phyloP scores from a whole-genome alignment of 2,888 invertebrate genomes.

The Heteropelma amictum region DNA sequence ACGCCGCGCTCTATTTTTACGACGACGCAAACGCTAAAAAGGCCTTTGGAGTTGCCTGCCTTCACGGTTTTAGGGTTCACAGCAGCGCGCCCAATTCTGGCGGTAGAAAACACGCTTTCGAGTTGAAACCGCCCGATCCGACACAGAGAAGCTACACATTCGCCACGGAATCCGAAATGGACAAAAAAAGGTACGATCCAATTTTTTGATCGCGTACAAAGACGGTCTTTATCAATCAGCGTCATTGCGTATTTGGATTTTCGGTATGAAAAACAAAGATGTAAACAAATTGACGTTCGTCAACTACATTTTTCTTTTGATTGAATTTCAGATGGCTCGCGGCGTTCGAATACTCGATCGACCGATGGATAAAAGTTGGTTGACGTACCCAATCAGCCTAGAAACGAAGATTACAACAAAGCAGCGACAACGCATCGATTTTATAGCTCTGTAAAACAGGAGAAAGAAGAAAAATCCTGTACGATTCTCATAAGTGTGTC shows the following conservation, averaged over 20 bases:
- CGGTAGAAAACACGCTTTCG: conserved; percentile 95
- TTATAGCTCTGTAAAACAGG: conserved; percentile 52
- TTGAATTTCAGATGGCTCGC: conserved; percentile 91
- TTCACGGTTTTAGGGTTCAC: conserved; percentile 96
- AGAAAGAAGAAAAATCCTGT: conserved; percentile 18
- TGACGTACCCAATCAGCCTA: conserved; percentile 75
- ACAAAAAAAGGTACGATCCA: conserved; percentile 89
- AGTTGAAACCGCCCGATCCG: conserved; percentile 92
- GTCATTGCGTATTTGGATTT: no score
- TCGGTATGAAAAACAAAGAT: conserved; percentile 3
- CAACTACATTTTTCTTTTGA: conserved; percentile 15
- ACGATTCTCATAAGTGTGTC: conserved; percentile 22
- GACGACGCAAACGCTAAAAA: conserved; percentile 91
- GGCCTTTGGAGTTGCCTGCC: conserved; percentile 94
- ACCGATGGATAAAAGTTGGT: conserved; percentile 93
- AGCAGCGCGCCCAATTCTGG: conserved; percentile 85
- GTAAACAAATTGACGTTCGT: neutral
- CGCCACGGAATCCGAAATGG: conserved; percentile 96
- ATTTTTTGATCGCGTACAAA: neutral
- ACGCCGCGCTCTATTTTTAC: conserved; percentile 96
- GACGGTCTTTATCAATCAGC: no score
- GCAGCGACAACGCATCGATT: conserved; percentile 62
- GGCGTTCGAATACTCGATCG: conserved; percentile 95
- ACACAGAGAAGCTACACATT: conserved; percentile 94
- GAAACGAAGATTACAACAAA: conserved; percentile 61